These are phyloP conservation scores for Uromys caudimaculatus DNA, from an alignment of 2,797 vertebrate species.

Conservation along the genomic window DNA sequence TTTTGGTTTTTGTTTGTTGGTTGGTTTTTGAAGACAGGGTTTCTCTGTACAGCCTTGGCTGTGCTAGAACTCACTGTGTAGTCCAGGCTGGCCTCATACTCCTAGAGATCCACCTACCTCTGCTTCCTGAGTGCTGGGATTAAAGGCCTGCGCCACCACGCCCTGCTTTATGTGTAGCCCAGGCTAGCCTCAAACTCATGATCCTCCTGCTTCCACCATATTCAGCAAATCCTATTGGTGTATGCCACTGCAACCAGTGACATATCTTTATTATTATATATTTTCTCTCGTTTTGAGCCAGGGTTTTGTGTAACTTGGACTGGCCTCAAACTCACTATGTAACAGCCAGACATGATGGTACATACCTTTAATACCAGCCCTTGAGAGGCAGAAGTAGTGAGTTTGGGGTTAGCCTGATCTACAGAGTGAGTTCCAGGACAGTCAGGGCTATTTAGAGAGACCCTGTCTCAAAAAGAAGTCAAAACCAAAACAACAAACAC, in stretches of 20 bases:
- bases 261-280: no score
- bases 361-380: neutral
- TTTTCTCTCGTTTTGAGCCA: neutral
- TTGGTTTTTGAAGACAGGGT: neutral
- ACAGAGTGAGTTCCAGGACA: neutral
- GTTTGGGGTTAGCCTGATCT: neutral
- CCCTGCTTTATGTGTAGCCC: neutral
- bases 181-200: neutral
- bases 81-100: neutral
- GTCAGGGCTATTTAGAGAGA: neutral
- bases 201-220: neutral
- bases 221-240: neutral
- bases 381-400: neutral
- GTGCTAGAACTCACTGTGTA: neutral
- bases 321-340: neutral
- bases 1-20: neutral
- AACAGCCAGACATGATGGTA: neutral
- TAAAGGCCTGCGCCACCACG: neutral
- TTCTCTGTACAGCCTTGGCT: neutral
- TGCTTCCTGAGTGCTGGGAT: neutral
- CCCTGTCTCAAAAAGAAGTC: neutral
- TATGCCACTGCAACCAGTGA: neutral
- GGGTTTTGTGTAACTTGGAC: neutral
- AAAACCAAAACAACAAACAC: neutral
- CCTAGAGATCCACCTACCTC: neutral